Evolutionary conservation across 2,113 vertebrate genomes (phyloP).

Genomic region (Cardinalis cardinalis): DNA sequence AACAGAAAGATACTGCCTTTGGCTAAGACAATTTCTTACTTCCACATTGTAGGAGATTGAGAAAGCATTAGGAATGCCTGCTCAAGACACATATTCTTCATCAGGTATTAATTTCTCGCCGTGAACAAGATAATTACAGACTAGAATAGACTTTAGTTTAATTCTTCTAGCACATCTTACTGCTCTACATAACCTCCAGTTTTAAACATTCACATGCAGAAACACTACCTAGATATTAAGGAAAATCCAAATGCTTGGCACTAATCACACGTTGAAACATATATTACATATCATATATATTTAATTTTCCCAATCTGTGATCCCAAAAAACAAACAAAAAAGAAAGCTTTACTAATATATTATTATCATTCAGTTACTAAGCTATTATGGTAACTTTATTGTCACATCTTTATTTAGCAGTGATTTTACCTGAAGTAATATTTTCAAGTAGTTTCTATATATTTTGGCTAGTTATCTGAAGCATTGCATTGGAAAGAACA

Average conservation of each 20-base stretch:
- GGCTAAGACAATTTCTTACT: neutral
- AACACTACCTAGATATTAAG: neutral
- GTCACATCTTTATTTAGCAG: neutral
- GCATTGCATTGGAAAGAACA: neutral
- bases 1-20: neutral
- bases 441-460: neutral
- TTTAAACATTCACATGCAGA: neutral
- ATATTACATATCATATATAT: neutral
- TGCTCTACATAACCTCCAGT: neutral
- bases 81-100: neutral
- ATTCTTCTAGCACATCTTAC: neutral
- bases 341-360: neutral
- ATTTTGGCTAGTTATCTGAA: neutral
- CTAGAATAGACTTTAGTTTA: neutral
- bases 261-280: neutral
- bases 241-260: neutral
- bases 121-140: neutral
- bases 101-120: neutral
- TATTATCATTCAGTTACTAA: neutral
- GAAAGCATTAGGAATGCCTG: neutral
- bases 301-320: neutral
- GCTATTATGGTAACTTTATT: neutral
- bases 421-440: neutral
- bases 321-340: neutral
- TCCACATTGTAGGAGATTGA: neutral